Evolutionary conservation across 2,888 invertebrate genomes (phyloP).

Genomic region (Tenthredo distinguenda): DNA sequence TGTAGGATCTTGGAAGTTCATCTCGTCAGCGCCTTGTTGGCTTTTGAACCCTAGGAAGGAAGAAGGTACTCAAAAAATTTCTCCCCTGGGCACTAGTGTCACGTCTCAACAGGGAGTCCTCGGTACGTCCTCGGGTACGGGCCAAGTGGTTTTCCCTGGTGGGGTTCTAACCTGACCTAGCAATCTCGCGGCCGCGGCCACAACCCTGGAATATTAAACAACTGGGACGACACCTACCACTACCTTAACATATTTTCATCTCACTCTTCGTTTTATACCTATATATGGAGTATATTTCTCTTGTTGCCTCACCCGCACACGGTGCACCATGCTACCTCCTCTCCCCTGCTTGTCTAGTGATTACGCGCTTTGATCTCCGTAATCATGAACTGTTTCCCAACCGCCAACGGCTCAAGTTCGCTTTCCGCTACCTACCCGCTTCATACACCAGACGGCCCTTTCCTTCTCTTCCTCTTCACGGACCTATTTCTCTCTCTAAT

Average conservation of each 20-base stretch:
- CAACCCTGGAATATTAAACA: constrained; percentile 50
- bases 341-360: constrained; percentile 64
- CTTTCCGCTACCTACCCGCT: constrained; percentile 45
- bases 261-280: constrained; percentile 55
- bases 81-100: constrained; percentile 51
- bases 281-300: constrained; percentile 47
- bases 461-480: not conserved
- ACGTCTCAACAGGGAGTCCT: constrained; percentile 52
- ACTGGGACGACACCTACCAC: constrained; percentile 40
- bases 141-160: constrained; percentile 48
- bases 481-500: not conserved
- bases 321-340: constrained; percentile 14
- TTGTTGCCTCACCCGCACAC: constrained; percentile 27
- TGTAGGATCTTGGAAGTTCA: constrained; percentile 36
- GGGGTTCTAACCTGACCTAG: constrained; percentile 37
- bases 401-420: constrained; percentile 49
- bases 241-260: not conserved
- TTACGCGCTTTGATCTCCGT: constrained; percentile 75
- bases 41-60: constrained; percentile 45
- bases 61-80: constrained; percentile 41
- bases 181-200: constrained; percentile 22
- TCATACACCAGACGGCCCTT: constrained; percentile 37
- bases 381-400: constrained; percentile 67
- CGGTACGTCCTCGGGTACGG: constrained; percentile 46
- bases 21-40: constrained; percentile 48